Evolutionary conservation across 2,888 invertebrate genomes (phyloP), one percentile per base, ranked within the genome.

Genomic region (Aleiodes testaceus): DNA sequence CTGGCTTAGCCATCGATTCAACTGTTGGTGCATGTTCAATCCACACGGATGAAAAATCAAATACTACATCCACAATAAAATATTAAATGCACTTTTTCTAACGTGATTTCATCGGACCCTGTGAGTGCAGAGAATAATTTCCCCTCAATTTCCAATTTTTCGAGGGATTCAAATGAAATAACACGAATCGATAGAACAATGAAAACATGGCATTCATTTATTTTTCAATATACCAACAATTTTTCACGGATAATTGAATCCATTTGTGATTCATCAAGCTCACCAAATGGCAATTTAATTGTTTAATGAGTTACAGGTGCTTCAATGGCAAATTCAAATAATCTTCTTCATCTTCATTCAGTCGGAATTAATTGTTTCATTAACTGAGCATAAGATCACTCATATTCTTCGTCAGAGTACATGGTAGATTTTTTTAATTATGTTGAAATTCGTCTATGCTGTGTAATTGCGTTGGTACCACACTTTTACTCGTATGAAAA

Each of bases 1-100:
- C 30, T 42, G 42, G 59, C 42, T 59, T 59, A 59, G 59, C 36
- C 7, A 36, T 59, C 59, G 59, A 59, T 59, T 42, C 59, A 59
- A 59, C 59, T 59, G 42, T 18, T 11, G 18, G 42, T 26, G 42
- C 7, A 14, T 14, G 59, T 7, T 36, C 36, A 59, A 42, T 59
- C 42, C 14, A 14, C 59, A 9, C 16, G 11, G n/a, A 7, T 14
- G 18, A 20, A 59, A 59, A 36, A 42, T 26, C 36, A 42, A 36
- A 11, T 18, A 16, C 11, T 16, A 36, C 6, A 55, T 6, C 14
- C 7, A 55, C 4, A 50, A 36, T 59, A 59, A 42, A 4, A 18
- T n/a, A 12, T 7, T 50, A 11, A 50, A 50, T 6, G 14, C 20
- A 18, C 26, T 49, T 11, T 14, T 16, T 50, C 1, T 18, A 7